A percentile compares a stretch with the other conserved stretches of the same genome.
Evolutionary conservation across 2,797 vertebrate species (phyloP).

Genomic region (Peromyscus nudipes): DNA sequence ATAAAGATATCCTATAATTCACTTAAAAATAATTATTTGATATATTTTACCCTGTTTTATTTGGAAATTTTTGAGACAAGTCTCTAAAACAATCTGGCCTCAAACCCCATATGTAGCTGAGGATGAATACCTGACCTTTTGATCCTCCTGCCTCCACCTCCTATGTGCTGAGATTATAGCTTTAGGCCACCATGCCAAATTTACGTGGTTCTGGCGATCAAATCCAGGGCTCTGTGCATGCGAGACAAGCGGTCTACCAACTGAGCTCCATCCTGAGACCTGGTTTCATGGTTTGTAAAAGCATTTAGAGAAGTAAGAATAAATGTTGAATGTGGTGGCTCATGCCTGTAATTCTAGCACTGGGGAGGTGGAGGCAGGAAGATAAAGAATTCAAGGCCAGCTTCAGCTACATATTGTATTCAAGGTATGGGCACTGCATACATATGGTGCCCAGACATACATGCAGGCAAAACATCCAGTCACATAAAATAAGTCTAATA

Average conservation of each 20-base stretch:
- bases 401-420: background rate
- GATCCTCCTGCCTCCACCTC: background rate
- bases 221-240: background rate
- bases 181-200: background rate
- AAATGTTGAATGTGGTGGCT: background rate
- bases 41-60: constrained; percentile 7
- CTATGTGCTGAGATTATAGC: background rate
- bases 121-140: background rate
- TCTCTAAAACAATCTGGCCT: background rate
- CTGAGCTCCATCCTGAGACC: background rate
- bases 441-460: background rate
- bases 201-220: background rate
- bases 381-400: background rate
- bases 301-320: constrained; percentile 33
- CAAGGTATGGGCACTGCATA: background rate
- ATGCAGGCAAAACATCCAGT: background rate
- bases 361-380: background rate
- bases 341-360: background rate
- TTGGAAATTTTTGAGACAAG: background rate
- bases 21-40: constrained; percentile 19
- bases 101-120: background rate
- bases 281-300: background rate
- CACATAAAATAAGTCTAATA: background rate
- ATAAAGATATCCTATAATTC: background rate
- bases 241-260: background rate